Base-by-base conservation (phyloP, 2,888 invertebrate genomes). In the Drosophila stalkeri region DNA sequence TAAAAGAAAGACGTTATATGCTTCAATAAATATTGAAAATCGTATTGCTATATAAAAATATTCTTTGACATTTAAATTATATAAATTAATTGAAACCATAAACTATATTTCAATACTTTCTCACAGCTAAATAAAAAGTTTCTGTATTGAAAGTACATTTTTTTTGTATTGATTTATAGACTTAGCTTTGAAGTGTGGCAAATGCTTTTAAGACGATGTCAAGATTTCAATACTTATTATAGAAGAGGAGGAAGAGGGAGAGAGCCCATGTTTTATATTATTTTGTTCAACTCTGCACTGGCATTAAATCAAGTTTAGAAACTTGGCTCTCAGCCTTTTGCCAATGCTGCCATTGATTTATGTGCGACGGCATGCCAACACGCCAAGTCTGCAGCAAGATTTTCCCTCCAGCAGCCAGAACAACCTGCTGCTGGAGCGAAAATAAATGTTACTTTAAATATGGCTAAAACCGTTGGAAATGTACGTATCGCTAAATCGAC, bases 251-350 rank as follows among this genome's bases (percentile, higher is more conserved):
- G 23, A 23, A 23, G 23, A 23, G 27, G 44, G 54, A 18, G 18
- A 23, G 39, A 46, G 56, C 35, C n/a, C 64, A 60, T 46, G 63
- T 55, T 59, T 41, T 60, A 20, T 37, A 33, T 27, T 39, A 23
- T 55, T 41, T 55, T 7, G 7, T 41, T 51, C 31, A 65, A 61
- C 70, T 68, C 35, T 61, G 56, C 81, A 61, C 51, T 55, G 71
- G 78, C 81, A 82, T 84, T 85, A 85, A 85, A 86, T 86, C 86
- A 85, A 84, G 81, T 82, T 84, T 82, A 65, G 81, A 61, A 82
- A 82, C 86, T 85, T 82, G 82, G 74, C 84, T 71, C 57, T 52
- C 75, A 80, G 76, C 74, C 74, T 64, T 78, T 61, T 65, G 55
- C 73, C 65, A 65, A 60, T 72, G 70, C 80, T 86, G 82, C 77